These are phyloP conservation scores for Aphelenchoides avenae DNA, from an alignment of 1,140 invertebrate species.

Conservation along the genomic window DNA sequence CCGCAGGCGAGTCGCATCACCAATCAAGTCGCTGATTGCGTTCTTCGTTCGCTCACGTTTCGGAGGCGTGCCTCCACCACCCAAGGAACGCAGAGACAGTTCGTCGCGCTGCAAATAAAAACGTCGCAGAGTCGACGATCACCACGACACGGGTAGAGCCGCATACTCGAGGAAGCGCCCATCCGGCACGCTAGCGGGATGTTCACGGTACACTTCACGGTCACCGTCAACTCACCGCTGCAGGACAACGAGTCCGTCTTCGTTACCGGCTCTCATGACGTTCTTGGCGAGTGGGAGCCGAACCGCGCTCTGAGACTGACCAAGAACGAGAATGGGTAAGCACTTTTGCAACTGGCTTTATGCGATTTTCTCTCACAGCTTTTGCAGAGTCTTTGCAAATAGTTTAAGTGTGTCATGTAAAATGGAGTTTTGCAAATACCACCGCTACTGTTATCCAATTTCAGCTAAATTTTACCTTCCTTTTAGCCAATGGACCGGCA, in stretches of 20 bases:
- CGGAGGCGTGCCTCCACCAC: no score
- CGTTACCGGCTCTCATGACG: slow-evolving; percentile 43
- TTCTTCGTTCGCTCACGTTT: no score
- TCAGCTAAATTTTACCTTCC: slow-evolving; percentile 9
- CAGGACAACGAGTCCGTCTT: slow-evolving; percentile 50
- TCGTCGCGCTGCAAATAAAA: no score
- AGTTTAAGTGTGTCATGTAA: not conserved
- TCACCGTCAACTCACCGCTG: slow-evolving; percentile 38
- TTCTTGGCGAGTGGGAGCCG: slow-evolving; percentile 40
- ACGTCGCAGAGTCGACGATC: no score
- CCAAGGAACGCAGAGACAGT: no score
- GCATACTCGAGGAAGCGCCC: no score
- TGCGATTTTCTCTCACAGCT: not conserved
- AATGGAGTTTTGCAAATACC: not conserved
- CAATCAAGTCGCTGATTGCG: no score
- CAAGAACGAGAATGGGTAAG: slow-evolving; percentile 35
- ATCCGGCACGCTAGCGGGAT: no score
- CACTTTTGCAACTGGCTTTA: slow-evolving; percentile 2
- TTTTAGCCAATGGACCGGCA: slow-evolving; percentile 39
- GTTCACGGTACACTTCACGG: slow-evolving; percentile 49
- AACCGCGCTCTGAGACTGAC: slow-evolving; percentile 24
- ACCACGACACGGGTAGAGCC: no score
- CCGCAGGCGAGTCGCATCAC: no score
- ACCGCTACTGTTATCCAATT: not conserved
- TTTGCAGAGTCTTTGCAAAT: not conserved